Conservation (phyloP, 37 sponge, comb jelly and placozoan species). For the Beroe ovata region DNA sequence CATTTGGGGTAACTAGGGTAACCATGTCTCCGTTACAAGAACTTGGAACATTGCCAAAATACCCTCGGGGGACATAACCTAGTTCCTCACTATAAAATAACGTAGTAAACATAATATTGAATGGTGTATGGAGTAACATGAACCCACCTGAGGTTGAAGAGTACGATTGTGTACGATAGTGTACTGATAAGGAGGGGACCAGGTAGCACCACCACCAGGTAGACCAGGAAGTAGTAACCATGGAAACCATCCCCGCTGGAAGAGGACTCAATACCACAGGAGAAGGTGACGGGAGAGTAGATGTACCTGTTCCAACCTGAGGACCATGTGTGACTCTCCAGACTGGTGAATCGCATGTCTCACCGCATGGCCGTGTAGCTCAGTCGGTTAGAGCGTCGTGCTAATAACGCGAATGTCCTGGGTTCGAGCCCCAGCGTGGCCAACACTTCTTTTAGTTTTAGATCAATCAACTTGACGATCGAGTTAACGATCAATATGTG, state of each 20-base stretch:
- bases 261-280: constrained; percentile 25
- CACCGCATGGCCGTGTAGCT: background rate
- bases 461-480: too few relatives aligned
- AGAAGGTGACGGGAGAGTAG: constrained; percentile 57
- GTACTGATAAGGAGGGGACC: constrained; percentile 33
- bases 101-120: too few relatives aligned
- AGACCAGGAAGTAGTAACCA: constrained; percentile 62
- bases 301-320: constrained; percentile 57
- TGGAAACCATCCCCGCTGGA: background rate
- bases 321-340: too few relatives aligned
- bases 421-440: constrained; percentile 1
- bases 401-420: background rate
- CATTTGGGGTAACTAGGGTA: too few relatives aligned
- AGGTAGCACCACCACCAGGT: constrained; percentile 42
- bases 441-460: background rate
- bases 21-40: too few relatives aligned
- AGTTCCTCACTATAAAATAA: too few relatives aligned
- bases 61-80: too few relatives aligned
- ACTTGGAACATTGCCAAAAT: too few relatives aligned
- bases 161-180: constrained; percentile 8
- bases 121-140: too few relatives aligned
- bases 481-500: too few relatives aligned
- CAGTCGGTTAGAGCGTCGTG: constrained; percentile 1
- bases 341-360: too few relatives aligned
- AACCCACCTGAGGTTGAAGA: constrained; percentile 40